Evolutionary conservation across 2,888 invertebrate species (phyloP).

Genomic region (Nomada hirtipes): DNA sequence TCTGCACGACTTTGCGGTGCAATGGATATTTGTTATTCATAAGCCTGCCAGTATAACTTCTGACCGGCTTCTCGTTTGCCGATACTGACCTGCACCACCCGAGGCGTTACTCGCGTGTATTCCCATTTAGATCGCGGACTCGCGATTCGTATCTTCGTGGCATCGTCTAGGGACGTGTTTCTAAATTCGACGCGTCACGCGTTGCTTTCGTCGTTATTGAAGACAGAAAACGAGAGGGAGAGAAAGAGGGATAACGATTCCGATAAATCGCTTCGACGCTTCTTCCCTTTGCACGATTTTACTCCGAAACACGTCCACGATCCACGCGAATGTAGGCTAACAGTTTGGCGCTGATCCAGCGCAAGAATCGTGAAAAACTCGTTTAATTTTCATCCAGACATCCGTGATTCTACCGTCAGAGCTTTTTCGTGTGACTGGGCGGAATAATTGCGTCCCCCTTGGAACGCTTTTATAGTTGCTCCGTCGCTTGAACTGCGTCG

Average conservation of each 20-base stretch:
- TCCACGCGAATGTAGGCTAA: conserved; percentile 14
- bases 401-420: conserved; percentile 8
- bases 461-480: conserved; percentile 17
- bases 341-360: conserved; percentile 45
- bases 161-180: conserved; percentile 29
- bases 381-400: conserved; percentile 50
- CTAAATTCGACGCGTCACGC: conserved; percentile 36
- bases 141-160: conserved; percentile 42
- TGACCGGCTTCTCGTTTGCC: conserved; percentile 56
- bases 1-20: conserved; percentile 56
- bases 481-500: conserved; percentile 19
- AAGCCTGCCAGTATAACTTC: conserved; percentile 62
- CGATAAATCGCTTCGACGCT: neutral
- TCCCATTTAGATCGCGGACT: conserved; percentile 45
- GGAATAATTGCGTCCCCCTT: conserved; percentile 47
- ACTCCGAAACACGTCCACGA: neutral
- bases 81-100: conserved; percentile 56
- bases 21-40: conserved; percentile 66
- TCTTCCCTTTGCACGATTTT: neutral
- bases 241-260: neutral
- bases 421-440: conserved; percentile 40
- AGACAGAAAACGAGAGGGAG: no score
- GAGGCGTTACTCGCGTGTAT: conserved; percentile 37
- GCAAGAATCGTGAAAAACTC: conserved; percentile 13
- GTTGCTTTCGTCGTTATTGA: conserved; percentile 1